Conservation (phyloP, 2,797 vertebrate genomes). For the Oreochromis grahami region DNA sequence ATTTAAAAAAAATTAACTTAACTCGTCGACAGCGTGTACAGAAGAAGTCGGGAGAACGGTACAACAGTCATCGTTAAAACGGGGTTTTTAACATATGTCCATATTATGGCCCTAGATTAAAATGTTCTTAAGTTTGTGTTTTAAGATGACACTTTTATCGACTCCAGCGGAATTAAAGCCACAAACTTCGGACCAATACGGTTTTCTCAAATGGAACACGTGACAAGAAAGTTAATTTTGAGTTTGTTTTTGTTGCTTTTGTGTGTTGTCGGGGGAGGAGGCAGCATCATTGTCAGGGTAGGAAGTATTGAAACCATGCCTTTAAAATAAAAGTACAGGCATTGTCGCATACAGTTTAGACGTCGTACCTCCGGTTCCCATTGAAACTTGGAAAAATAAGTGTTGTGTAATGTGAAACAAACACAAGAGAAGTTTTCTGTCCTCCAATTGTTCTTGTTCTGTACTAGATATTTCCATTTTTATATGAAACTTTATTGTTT, state of each 20-base stretch:
- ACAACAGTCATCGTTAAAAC: not conserved
- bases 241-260: constrained; percentile 34
- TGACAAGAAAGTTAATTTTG: constrained; percentile 50
- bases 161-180: not conserved
- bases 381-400: not conserved
- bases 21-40: not conserved
- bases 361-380: too few relatives aligned
- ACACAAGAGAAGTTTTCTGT: not conserved
- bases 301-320: not conserved
- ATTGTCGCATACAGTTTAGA: not conserved
- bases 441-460: not conserved
- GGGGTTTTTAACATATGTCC: not conserved
- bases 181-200: not conserved
- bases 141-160: not conserved
- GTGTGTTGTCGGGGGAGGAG: not conserved
- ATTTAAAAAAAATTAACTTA: not conserved
- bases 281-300: not conserved
- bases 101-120: not conserved
- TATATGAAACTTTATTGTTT: not conserved
- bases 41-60: not conserved
- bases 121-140: not conserved
- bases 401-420: not conserved
- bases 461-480: not conserved
- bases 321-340: not conserved
- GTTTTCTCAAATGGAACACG: constrained; percentile 23